Conservation (phyloP, 1,140 invertebrate species). For the Atta cephalotes region DNA sequence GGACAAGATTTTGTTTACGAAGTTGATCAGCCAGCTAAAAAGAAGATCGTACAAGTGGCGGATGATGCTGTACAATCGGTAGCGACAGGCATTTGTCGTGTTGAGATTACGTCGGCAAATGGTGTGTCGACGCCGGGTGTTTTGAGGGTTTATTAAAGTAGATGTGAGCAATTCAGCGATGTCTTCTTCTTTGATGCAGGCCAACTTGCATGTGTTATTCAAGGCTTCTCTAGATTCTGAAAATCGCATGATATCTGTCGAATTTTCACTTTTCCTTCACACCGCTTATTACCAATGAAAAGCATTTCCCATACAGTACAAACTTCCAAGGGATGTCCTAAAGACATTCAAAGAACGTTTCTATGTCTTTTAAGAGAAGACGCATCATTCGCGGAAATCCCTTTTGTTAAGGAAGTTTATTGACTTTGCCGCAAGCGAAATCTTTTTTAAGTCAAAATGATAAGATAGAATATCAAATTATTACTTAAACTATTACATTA, state of each 20-base stretch:
- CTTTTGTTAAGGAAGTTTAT: too few relatives aligned
- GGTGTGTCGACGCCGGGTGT: conserved; percentile 15
- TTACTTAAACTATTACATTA: too few relatives aligned
- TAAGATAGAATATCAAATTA: too few relatives aligned
- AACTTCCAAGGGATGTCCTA: too few relatives aligned
- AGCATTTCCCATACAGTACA: neutral
- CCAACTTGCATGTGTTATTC: conserved; percentile 42
- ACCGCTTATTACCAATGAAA: neutral
- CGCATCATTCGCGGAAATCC: too few relatives aligned
- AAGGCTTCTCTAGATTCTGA: conserved; percentile 62
- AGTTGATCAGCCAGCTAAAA: conserved; percentile 76
- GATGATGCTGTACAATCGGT: conserved; percentile 78
- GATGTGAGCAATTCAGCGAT: conserved; percentile 54
- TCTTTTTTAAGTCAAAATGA: too few relatives aligned
- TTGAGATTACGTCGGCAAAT: conserved; percentile 70
- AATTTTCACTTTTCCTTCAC: neutral
- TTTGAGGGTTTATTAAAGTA: conserved; percentile 59
- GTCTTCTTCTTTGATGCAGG: conserved; percentile 23
- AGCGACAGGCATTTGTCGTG: conserved; percentile 74
- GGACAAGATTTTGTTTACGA: conserved; percentile 72
- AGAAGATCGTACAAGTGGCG: conserved; percentile 78
- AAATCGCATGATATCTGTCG: neutral
- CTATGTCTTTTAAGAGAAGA: too few relatives aligned
- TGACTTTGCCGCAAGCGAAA: too few relatives aligned
- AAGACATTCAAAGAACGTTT: too few relatives aligned